A percentile compares a stretch with the other conserved stretches of the same genome.
Conservation (phyloP, 2,888 invertebrate genomes). For the Gymnocheta viridis region DNA sequence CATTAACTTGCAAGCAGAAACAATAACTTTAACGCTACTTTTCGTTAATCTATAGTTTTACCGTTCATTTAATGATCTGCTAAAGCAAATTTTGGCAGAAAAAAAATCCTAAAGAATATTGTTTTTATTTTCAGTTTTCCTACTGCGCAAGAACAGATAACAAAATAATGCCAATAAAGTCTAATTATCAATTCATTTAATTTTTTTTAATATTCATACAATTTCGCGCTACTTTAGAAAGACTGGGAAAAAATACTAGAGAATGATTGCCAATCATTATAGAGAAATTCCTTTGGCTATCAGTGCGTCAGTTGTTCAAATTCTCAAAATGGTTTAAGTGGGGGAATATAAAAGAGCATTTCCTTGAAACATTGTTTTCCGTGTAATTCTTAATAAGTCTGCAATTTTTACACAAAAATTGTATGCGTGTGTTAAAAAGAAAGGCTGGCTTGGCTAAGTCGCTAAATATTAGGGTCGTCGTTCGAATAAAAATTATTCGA, state of each 20-base stretch:
- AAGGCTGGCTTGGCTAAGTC: too few relatives aligned
- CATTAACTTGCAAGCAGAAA: conserved; percentile 8
- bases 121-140: background rate
- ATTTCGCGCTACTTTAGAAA: conserved; percentile 22
- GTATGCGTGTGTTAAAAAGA: too few relatives aligned
- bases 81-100: background rate
- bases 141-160: background rate
- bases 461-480: too few relatives aligned
- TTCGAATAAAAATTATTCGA: too few relatives aligned
- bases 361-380: background rate
- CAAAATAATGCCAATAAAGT: conserved; percentile 2
- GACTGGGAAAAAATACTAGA: background rate
- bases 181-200: conserved; percentile 23
- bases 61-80: conserved; percentile 55
- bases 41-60: conserved; percentile 6
- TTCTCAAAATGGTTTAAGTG: conserved; percentile 15
- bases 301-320: conserved; percentile 24
- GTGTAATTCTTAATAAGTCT: background rate
- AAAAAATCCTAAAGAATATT: background rate
- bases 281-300: conserved; percentile 39
- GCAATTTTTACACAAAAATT: background rate
- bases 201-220: conserved; percentile 31
- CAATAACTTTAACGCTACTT: conserved; percentile 40
- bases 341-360: background rate
- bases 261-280: conserved; percentile 9